These are phyloP conservation scores for Mirounga angustirostris DNA, from an alignment of 2,113 vertebrate genomes.

Conservation along the genomic window DNA sequence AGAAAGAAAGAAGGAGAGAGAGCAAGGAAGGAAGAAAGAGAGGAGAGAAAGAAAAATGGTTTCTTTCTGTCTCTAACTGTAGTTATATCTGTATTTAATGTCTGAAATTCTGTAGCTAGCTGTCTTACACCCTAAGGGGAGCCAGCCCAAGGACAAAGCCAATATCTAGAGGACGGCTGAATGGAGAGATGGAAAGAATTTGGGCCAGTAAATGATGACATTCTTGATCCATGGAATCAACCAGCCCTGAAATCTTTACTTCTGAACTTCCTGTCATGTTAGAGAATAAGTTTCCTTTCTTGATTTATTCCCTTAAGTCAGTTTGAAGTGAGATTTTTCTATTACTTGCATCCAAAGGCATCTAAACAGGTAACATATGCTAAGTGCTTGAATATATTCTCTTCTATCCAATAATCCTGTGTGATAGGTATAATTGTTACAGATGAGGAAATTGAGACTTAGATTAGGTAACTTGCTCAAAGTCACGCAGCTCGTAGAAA, in stretches of 20 bases:
- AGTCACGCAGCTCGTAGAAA: not conserved
- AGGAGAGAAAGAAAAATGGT: not conserved
- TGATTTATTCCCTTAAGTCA: slow-evolving; percentile 34
- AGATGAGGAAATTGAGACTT: slow-evolving; percentile 30
- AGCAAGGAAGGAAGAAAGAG: not conserved
- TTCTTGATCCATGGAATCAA: not conserved
- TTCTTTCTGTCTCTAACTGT: not conserved
- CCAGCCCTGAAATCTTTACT: not conserved
- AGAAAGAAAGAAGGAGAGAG: not conserved
- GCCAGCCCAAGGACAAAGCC: not conserved
- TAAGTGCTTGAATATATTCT: slow-evolving; percentile 43
- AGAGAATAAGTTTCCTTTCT: not conserved
- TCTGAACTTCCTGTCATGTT: slow-evolving; percentile 32
- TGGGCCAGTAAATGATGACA: not conserved
- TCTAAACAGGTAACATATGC: not conserved
- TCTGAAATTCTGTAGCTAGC: not conserved
- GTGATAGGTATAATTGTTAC: not conserved
- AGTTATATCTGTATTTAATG: not conserved
- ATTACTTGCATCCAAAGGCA: slow-evolving; percentile 13
- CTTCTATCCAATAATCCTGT: slow-evolving; percentile 16
- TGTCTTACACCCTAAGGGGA: not conserved
- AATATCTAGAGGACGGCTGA: not conserved
- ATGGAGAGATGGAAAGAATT: slow-evolving; percentile 10
- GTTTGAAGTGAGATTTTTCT: slow-evolving; percentile 53
- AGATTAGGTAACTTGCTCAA: slow-evolving; percentile 8